Evolutionary conservation across 2,113 vertebrate genomes (phyloP), one percentile per base, ranked within the genome.

Genomic region (Thryonomys swinderianus): DNA sequence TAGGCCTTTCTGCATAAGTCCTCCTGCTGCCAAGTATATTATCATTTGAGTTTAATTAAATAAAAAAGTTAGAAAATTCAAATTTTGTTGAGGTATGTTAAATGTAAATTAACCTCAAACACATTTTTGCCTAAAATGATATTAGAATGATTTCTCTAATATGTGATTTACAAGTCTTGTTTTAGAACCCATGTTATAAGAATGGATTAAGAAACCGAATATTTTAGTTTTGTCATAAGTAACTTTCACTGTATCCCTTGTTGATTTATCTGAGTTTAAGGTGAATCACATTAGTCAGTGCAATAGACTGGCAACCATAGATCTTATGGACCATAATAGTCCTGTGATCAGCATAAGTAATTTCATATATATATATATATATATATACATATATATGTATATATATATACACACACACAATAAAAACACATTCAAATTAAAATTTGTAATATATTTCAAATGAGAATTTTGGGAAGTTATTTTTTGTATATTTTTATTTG

Each of bases 41-140:
- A 66, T 64, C 4, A 66, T 90, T 74, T 85, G 2, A 69, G 13
- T 76, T 61, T n/a, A 83, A 7, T 73, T 30, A 30, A 76, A 17
- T 87, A 57, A 55, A 59, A 92, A 78, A 94, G 73, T 37, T 14
- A 55, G 12, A 25, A 85, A 40, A 76, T 1, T 12, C 80, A 62
- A 82, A 53, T 92, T 96, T 95, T 27, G 69, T 66, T 79, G 30
- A 71, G 4, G 69, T 79, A 59, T 57, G 7, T 45, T 51, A 85
- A 73, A 55, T 73, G 2, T 48, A 53, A 88, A 20, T 32, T 86
- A 37, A 48, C 53, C 14, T 80, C 74, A 90, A 53, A 42, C 12
- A 51, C 12, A 21, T 79, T 71, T 51, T 83, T 95, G 13, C 67
- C 51, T 92, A 51, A 88, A 59, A 82, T 27, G 8, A 37, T 85